These are phyloP conservation scores for Drosophila saltans DNA, from an alignment of 1,140 invertebrate genomes.

Conservation along the genomic window DNA sequence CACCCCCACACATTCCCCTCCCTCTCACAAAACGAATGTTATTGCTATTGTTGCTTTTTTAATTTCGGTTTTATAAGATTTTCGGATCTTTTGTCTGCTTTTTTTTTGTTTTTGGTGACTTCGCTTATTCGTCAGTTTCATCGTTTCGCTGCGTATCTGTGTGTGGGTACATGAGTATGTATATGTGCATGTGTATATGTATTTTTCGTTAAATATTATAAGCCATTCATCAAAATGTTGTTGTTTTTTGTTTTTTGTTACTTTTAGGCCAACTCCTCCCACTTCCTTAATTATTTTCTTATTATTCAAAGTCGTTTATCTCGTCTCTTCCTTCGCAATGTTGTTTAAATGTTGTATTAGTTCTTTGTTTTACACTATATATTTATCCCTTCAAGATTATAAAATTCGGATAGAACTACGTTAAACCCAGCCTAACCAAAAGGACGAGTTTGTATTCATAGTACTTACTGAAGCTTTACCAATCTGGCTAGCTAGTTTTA, in stretches of 20 bases:
- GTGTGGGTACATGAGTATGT: not conserved
- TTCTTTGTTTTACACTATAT: not conserved
- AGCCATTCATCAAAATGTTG: slow-evolving; percentile 77
- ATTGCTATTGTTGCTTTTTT: slow-evolving; percentile 70
- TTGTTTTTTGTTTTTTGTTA: slow-evolving; percentile 40
- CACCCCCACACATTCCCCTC: not conserved
- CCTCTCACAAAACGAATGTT: slow-evolving; percentile 10
- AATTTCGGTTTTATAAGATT: slow-evolving; percentile 80
- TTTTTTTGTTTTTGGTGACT: slow-evolving; percentile 60
- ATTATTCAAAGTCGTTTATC: slow-evolving; percentile 12
- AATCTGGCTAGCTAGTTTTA: too few species aligned
- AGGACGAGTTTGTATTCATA: too few species aligned
- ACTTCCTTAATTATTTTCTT: slow-evolving; percentile 64
- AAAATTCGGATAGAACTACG: too few species aligned
- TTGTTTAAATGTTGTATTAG: not conserved
- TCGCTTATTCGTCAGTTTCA: slow-evolving; percentile 72
- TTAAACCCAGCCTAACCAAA: too few species aligned
- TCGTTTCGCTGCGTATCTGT: not conserved
- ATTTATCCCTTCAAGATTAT: too few species aligned
- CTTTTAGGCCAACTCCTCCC: slow-evolving; percentile 73
- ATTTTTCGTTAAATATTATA: slow-evolving; percentile 65
- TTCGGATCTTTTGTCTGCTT: slow-evolving; percentile 59
- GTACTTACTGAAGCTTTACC: too few species aligned
- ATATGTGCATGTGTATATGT: slow-evolving; percentile 30
- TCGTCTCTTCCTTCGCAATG: slow-evolving; percentile 7